Percentiles rank a stretch among this genome's conserved stretches.
Conservation (phyloP, 2,797 vertebrate species). For the Chaetophractus vellerosus region DNA sequence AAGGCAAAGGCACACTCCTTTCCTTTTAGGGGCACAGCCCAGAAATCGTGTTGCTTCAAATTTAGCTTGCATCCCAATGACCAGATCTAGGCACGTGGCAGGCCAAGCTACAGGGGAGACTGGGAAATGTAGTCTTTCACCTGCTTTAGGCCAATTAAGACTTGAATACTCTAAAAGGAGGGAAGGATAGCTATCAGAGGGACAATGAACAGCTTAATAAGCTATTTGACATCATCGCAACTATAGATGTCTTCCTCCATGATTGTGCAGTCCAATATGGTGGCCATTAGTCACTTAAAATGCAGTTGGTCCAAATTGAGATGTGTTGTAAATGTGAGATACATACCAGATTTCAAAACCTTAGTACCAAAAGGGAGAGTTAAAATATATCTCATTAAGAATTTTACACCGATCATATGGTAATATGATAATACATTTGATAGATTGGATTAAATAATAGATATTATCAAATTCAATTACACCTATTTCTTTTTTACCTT, state of each 20-base stretch:
- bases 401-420: background rate
- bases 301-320: background rate
- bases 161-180: background rate
- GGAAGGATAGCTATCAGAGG: background rate
- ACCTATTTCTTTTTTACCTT: background rate
- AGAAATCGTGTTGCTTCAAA: background rate
- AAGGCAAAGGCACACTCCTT: background rate
- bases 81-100: background rate
- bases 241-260: background rate
- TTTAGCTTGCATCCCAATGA: background rate
- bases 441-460: background rate
- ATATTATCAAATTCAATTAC: background rate
- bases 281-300: background rate
- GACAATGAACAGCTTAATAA: background rate
- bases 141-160: background rate
- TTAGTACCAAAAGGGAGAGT: background rate
- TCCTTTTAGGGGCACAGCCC: background rate
- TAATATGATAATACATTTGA: background rate
- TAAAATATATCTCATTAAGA: background rate
- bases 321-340: background rate
- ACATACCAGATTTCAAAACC: background rate
- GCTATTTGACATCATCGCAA: background rate
- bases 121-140: background rate
- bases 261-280: accelerated
- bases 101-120: background rate